These are phyloP conservation scores for Echeneis naucrates DNA, from an alignment of 2,797 vertebrate species.

Conservation along the genomic window DNA sequence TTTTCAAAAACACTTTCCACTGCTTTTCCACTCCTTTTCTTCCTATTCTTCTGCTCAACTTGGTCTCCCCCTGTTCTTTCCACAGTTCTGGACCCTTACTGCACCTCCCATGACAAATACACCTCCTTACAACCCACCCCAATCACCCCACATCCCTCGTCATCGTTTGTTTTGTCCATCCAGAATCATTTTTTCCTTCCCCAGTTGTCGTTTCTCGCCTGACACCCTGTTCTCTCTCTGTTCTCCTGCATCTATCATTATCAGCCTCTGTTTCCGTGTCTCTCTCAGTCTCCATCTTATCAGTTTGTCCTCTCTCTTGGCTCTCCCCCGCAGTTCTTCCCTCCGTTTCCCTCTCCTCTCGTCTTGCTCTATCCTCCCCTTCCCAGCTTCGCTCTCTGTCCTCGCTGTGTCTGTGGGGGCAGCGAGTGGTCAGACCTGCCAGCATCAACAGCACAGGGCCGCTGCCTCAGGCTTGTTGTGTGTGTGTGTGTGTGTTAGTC, in stretches of 20 bases:
- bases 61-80: neutral
- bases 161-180: slow-evolving; percentile 43
- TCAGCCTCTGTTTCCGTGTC: slow-evolving; percentile 54
- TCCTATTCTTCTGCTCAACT: neutral
- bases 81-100: slow-evolving; percentile 23
- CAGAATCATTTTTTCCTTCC: slow-evolving; percentile 9
- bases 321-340: slow-evolving; percentile 28
- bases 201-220: neutral
- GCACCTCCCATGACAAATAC: slow-evolving; percentile 50
- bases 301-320: slow-evolving; percentile 59
- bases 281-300: slow-evolving; percentile 63
- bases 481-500: slow-evolving; percentile 31
- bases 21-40: slow-evolving; percentile 43
- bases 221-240: slow-evolving; percentile 36
- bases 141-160: slow-evolving; percentile 28
- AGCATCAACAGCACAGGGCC: slow-evolving; percentile 69
- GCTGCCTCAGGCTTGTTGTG: slow-evolving; percentile 55
- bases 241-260: slow-evolving; percentile 57
- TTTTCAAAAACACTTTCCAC: slow-evolving; percentile 54
- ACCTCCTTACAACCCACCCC: slow-evolving; percentile 33
- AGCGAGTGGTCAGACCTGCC: slow-evolving; percentile 73
- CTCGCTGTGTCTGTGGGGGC: slow-evolving; percentile 61
- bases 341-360: slow-evolving; percentile 22
- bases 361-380: slow-evolving; percentile 25
- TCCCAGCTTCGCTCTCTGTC: slow-evolving; percentile 31